Evolutionary conservation across 1,140 invertebrate species (phyloP).

Genomic region (Drosophila sulfurigaster): DNA sequence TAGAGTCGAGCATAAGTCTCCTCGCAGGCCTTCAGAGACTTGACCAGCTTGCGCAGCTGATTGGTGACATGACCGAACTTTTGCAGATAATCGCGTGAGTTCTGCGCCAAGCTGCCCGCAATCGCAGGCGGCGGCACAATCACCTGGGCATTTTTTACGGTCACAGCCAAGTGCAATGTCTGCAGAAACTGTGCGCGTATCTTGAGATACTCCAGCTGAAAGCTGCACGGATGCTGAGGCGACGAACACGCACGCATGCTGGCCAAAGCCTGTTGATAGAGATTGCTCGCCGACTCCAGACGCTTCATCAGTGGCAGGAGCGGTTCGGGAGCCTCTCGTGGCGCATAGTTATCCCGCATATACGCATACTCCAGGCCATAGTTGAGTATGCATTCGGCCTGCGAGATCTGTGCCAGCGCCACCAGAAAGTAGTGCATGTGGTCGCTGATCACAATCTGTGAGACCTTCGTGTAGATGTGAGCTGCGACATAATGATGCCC

Average conservation of each 20-base stretch:
- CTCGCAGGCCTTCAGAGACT: constrained; percentile 91
- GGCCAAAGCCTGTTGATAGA: constrained; percentile 89
- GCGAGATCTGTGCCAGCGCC: constrained; percentile 90
- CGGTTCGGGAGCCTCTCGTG: constrained; percentile 44
- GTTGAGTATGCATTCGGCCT: constrained; percentile 87
- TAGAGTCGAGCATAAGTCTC: constrained; percentile 93
- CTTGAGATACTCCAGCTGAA: constrained; percentile 92
- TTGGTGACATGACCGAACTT: constrained; percentile 93
- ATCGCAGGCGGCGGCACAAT: constrained; percentile 97
- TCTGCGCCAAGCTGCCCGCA: constrained; percentile 91
- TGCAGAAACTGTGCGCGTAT: constrained; percentile 92
- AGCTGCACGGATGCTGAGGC: constrained; percentile 85
- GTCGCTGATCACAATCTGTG: constrained; percentile 93
- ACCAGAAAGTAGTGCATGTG: constrained; percentile 96
- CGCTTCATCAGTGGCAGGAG: constrained; percentile 86
- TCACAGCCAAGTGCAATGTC: constrained; percentile 90
- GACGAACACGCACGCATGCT: constrained; percentile 88
- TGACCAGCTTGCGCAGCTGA: constrained; percentile 87
- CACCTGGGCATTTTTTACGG: constrained; percentile 92
- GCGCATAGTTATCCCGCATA: constrained; percentile 73
- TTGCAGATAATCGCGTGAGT: constrained; percentile 92
- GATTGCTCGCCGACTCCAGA: constrained; percentile 87
- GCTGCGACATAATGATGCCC: constrained; percentile 92
- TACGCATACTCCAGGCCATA: constrained; percentile 78
- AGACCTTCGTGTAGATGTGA: constrained; percentile 88